Conservation (phyloP, 1,140 invertebrate species). For the Lutraria rhynchaena region DNA sequence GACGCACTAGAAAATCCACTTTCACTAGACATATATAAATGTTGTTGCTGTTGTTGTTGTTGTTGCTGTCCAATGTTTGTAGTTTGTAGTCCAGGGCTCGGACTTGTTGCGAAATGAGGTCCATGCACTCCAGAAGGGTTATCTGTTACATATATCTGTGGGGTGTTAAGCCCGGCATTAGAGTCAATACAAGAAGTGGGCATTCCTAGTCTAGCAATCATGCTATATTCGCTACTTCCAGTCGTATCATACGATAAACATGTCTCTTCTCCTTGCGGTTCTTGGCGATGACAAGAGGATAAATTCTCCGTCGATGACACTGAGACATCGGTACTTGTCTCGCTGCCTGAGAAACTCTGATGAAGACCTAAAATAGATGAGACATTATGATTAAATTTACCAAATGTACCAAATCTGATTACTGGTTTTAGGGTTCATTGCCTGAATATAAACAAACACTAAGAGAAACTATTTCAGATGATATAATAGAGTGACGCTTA, state of each 20-base stretch:
- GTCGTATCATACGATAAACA: constrained; percentile 82
- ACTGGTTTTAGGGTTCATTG: too few species aligned
- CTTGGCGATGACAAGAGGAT: constrained; percentile 93
- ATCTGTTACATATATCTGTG: constrained; percentile 80
- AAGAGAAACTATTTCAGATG: too few species aligned
- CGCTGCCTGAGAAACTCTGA: constrained; percentile 87
- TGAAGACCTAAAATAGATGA: constrained; percentile 67
- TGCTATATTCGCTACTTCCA: constrained; percentile 85
- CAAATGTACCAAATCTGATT: too few species aligned
- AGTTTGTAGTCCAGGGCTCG: neutral
- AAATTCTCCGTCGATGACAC: constrained; percentile 93
- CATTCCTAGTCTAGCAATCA: constrained; percentile 83
- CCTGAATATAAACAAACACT: too few species aligned
- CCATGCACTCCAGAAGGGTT: constrained; percentile 58
- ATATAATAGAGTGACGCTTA: too few species aligned
- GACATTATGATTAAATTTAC: too few species aligned
- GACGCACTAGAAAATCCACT: constrained; percentile 58
- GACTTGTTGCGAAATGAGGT: constrained; percentile 51
- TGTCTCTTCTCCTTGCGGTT: constrained; percentile 94
- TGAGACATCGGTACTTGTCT: constrained; percentile 90
- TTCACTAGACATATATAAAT: constrained; percentile 51
- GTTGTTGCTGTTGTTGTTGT: constrained; percentile 2
- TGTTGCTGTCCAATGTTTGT: neutral
- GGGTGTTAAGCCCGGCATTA: constrained; percentile 71
- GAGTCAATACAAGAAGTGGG: constrained; percentile 69